A percentile compares a stretch with the other conserved stretches of the same genome.
These are phyloP conservation scores for Tetramorium simillimum DNA, from an alignment of 1,140 invertebrate genomes.

Conservation along the genomic window DNA sequence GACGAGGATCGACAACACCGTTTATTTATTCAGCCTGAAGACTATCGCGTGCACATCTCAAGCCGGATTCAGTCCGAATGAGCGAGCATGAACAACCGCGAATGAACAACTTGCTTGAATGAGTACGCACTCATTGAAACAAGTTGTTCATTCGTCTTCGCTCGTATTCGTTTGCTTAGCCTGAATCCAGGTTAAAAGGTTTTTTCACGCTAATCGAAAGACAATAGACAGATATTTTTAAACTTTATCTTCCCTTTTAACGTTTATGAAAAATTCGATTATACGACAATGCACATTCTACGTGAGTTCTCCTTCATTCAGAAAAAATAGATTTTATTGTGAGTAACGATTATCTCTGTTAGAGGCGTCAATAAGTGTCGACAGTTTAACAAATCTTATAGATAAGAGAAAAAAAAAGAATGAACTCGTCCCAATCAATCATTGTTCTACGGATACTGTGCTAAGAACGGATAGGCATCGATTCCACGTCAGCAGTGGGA, in stretches of 20 bases:
- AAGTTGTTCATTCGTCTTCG: conserved; percentile 5
- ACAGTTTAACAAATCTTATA: not conserved
- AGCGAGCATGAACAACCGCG: not conserved
- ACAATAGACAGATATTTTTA: not conserved
- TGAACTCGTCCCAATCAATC: not conserved
- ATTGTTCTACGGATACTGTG: not conserved
- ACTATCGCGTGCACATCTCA: not conserved
- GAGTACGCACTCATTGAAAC: not conserved
- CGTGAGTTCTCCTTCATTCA: not conserved
- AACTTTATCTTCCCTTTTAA: not conserved
- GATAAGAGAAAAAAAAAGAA: not conserved
- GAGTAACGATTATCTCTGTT: not conserved
- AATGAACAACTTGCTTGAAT: conserved; percentile 12
- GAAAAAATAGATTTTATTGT: not conserved
- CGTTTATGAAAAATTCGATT: not conserved
- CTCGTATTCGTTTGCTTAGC: not conserved
- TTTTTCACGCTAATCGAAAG: not conserved
- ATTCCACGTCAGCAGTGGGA: not conserved
- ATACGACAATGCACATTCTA: not conserved
- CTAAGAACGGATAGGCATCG: not conserved
- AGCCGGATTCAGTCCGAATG: not conserved
- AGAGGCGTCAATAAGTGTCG: not conserved
- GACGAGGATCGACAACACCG: not conserved
- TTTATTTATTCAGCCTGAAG: conserved; percentile 28
- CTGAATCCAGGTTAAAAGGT: not conserved